These are phyloP conservation scores for Aspidoscelis tigris DNA, from an alignment of 2,113 vertebrate species.

Conservation along the genomic window DNA sequence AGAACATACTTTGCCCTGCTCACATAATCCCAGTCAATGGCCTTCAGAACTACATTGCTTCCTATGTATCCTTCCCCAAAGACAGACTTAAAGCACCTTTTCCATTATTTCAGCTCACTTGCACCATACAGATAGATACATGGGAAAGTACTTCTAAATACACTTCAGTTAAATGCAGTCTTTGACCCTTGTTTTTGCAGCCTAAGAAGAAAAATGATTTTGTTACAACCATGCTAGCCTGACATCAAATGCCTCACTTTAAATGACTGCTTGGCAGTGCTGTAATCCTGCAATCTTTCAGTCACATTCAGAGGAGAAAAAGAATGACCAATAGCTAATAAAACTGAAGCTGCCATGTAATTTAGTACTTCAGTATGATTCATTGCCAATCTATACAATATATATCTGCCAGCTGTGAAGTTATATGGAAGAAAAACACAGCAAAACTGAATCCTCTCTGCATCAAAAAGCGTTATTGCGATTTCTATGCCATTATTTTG, in stretches of 20 bases:
- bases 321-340: not conserved
- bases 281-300: not conserved
- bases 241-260: not conserved
- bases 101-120: no score
- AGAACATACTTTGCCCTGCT: no score
- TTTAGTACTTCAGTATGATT: not conserved
- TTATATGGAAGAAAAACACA: not conserved
- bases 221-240: not conserved
- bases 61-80: no score
- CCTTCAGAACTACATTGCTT: no score
- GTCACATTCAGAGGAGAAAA: no score
- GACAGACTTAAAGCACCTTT: no score
- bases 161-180: not conserved
- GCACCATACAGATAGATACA: not conserved
- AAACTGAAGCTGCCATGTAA: not conserved
- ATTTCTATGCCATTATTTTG: not conserved
- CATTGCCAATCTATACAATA: not conserved
- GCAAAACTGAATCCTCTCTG: not conserved
- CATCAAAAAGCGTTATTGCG: not conserved
- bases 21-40: no score
- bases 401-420: not conserved
- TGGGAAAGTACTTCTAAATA: no score
- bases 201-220: not conserved
- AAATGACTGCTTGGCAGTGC: not conserved
- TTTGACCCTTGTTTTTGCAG: not conserved